A percentile compares a stretch with the other conserved stretches of the same genome.
phyloP scores from a whole-genome alignment of 2,797 vertebrate genomes.

The Sylvia borin region DNA sequence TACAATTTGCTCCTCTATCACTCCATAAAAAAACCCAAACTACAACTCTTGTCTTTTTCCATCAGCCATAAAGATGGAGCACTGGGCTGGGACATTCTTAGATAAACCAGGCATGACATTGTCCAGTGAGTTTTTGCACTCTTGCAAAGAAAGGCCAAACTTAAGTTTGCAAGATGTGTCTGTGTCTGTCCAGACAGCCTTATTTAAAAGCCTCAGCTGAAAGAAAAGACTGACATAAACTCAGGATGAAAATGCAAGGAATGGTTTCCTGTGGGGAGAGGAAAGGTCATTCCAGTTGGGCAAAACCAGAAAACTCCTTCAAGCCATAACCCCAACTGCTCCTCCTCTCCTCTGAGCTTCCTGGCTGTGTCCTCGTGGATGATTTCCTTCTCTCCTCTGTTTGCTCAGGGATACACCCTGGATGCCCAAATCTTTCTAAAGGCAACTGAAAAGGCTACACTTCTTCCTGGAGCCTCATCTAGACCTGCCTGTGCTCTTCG shows the following conservation, averaged over 20 bases:
- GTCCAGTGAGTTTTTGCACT: not conserved
- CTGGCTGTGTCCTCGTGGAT: not conserved
- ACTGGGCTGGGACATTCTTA: not conserved
- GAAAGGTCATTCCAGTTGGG: not conserved
- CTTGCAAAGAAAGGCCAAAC: not conserved
- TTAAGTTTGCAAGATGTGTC: not conserved
- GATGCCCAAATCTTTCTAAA: not conserved
- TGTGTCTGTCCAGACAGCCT: not conserved
- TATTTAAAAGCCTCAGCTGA: not conserved
- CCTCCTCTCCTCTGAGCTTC: not conserved
- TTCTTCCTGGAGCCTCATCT: too few relatives aligned
- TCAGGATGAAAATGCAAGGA: not conserved
- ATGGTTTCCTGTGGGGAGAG: not conserved
- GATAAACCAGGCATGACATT: not conserved
- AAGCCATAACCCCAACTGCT: not conserved
- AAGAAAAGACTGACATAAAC: not conserved
- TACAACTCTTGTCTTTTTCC: not conserved
- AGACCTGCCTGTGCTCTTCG: too few relatives aligned
- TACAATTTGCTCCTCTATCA: not conserved
- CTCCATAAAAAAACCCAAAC: not conserved
- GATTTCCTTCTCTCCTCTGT: not conserved
- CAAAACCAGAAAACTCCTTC: not conserved
- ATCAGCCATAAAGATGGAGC: not conserved
- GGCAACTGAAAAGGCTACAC: too few relatives aligned
- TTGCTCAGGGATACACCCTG: not conserved